Base-by-base conservation (phyloP, 2,113 vertebrate species). In the Arvicanthis niloticus region DNA sequence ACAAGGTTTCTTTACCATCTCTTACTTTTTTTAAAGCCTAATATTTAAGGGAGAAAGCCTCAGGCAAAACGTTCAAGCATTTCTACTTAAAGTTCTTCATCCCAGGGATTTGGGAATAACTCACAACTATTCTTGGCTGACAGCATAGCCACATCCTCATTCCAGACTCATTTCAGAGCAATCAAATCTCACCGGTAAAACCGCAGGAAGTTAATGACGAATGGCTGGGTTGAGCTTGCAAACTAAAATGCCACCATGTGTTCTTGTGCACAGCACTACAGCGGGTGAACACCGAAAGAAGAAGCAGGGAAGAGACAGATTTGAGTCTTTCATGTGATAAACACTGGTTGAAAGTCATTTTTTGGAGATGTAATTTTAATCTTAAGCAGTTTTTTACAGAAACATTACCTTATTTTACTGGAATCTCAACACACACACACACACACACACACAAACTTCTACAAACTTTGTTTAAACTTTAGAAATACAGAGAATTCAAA, bases 241-340 rank as follows among this genome's bases (percentile, higher is more conserved):
- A 88, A 80, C 77, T 56, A 15, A 94, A 97, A 89, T 94, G 95
- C 76, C 96, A 90, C 89, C 78, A 81, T 88, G 89, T 94, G 95
- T 94, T 96, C 84, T 37, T 22, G 19, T 82, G 42, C 67, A 60
- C 73, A 96, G 56, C 93, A 95, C 96, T 92, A 94, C 56, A 78
- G 56, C 29, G 60, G 86, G 68, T 5, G 6, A 89, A 68, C 67
- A 60, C 62, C 29, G 58, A 95, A 73, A 95, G 40, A 58, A 86
- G 87, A 82, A 19, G 88, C 31, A 40, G 21, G 34, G 16, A 53
- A n/a, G 17, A 48, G n/a, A 76, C 15, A 37, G 53, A 85, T 78
- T 65, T 76, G 37, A 56, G 78, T 48, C 29, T 40, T 65, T 91
- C 42, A 22, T 40, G 6, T n/a, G 56, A 96, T 67, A 91, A 92